phyloP scores from a whole-genome alignment of 2,797 vertebrate species.

The Platalea minor region DNA sequence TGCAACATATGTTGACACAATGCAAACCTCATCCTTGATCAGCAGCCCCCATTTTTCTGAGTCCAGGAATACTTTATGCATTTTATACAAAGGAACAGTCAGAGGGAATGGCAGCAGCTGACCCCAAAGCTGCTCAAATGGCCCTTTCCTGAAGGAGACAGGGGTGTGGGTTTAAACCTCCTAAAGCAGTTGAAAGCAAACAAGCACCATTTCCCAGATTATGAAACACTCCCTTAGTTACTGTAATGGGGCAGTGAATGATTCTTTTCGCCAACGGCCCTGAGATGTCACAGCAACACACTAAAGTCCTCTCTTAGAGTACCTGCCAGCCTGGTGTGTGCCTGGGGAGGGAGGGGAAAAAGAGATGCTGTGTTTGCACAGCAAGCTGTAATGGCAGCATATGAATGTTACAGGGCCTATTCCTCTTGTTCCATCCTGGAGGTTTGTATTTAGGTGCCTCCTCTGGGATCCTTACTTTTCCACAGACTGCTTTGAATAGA shows the following conservation, averaged over 20 bases:
- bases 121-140: not conserved
- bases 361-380: not conserved
- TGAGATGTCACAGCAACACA: not conserved
- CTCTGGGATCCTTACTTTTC: not conserved
- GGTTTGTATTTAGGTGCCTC: not conserved
- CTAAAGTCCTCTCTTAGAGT: not conserved
- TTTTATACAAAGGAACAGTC: not conserved
- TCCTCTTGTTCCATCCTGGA: not conserved
- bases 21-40: not conserved
- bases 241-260: not conserved
- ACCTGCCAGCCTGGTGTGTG: not conserved
- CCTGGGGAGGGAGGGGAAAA: not conserved
- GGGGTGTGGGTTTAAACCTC: not conserved
- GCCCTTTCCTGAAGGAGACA: not conserved
- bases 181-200: not conserved
- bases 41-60: not conserved
- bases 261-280: not conserved
- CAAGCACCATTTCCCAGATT: not conserved
- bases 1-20: not conserved
- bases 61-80: not conserved
- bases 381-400: not conserved
- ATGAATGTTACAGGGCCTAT: not conserved
- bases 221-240: not conserved
- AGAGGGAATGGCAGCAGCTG: not conserved
- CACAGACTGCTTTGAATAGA: not conserved